These are phyloP conservation scores for Endotricha flammealis DNA, from an alignment of 2,888 invertebrate species.

Conservation along the genomic window DNA sequence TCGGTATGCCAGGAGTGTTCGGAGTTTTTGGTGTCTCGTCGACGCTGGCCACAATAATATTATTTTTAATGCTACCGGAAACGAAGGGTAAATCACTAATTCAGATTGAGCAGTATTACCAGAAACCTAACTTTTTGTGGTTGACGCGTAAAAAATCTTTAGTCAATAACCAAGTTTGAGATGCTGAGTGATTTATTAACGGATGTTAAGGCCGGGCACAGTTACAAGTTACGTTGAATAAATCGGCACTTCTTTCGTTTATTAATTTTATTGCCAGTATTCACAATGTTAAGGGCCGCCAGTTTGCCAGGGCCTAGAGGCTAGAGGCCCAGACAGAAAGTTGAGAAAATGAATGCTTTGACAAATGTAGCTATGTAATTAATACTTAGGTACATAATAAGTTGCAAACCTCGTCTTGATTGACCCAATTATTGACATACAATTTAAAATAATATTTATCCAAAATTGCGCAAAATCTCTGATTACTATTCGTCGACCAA, in stretches of 20 bases:
- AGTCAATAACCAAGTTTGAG: constrained; percentile 46
- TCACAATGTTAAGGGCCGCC: not conserved
- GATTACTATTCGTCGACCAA: too few relatives aligned
- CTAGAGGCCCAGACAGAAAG: too few relatives aligned
- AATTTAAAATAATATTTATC: too few relatives aligned
- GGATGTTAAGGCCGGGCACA: not conserved
- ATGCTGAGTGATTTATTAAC: not conserved
- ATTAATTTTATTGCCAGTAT: not conserved
- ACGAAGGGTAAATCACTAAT: constrained; percentile 84
- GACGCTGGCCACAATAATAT: constrained; percentile 79
- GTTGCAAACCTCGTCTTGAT: too few relatives aligned
- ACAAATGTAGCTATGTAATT: too few relatives aligned
- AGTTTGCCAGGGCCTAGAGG: too few relatives aligned
- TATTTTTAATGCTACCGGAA: constrained; percentile 84
- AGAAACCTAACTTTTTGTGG: constrained; percentile 82
- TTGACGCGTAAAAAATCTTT: constrained; percentile 59
- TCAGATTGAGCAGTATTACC: constrained; percentile 88
- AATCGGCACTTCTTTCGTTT: not conserved
- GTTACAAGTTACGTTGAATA: not conserved
- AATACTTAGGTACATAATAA: too few relatives aligned
- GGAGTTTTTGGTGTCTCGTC: constrained; percentile 83
- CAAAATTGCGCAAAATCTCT: too few relatives aligned
- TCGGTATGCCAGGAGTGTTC: constrained; percentile 85
- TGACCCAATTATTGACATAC: too few relatives aligned
- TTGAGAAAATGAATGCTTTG: too few relatives aligned